Conservation (phyloP, 2,113 vertebrate genomes). For the Mustela nigripes region DNA sequence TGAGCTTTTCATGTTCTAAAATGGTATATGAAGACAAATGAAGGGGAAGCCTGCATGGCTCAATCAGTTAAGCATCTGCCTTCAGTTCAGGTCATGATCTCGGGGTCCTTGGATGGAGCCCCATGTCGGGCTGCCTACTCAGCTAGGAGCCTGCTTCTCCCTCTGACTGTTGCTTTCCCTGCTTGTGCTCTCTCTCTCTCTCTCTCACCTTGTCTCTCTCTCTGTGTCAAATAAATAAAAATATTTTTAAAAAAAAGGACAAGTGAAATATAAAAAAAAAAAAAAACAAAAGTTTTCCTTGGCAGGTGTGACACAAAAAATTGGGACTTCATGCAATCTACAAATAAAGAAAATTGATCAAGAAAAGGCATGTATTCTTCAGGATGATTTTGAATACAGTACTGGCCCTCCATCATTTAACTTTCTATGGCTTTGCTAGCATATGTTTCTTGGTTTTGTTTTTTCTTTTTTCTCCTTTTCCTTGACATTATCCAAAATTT, state of each 20-base stretch:
- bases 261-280: background rate
- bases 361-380: background rate
- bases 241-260: no score
- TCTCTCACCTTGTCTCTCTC: no score
- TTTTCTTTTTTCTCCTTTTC: constrained; percentile 32
- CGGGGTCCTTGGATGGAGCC: no score
- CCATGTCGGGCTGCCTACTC: no score
- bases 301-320: background rate
- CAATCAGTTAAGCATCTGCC: no score
- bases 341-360: background rate
- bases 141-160: no score
- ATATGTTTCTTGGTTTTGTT: constrained; percentile 58
- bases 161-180: no score
- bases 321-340: background rate
- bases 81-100: no score
- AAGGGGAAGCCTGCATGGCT: no score
- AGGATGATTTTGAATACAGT: background rate
- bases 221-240: no score
- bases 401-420: background rate
- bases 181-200: no score
- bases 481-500: constrained; percentile 69
- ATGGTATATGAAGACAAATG: background rate
- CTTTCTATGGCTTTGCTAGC: background rate
- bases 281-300: background rate
- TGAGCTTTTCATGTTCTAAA: background rate